Base-by-base conservation (phyloP, 2,113 vertebrate genomes). In the Ceyx margarethae region DNA sequence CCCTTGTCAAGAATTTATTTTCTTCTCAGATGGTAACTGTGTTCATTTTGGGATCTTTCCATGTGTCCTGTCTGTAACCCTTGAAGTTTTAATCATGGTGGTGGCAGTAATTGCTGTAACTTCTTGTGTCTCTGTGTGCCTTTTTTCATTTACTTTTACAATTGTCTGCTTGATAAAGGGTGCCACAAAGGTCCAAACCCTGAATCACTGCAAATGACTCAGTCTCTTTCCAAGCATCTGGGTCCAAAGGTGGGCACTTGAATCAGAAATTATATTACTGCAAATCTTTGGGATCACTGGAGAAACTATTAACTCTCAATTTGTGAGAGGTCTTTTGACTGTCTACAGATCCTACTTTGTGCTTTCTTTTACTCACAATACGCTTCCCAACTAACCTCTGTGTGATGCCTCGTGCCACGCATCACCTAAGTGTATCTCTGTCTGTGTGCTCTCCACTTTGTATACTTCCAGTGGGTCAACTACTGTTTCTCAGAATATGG, bases 71-170 rank as follows among this genome's bases (percentile, higher is more conserved):
- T 78, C 66, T 89, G 42, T 58, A 51, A 76, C 46, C 12, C 46
- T 80, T 54, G 37, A 80, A 80, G 60, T 82, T 94, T 93, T 92
- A 60, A 77, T 89, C 43, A 13, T 54, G 46, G 28, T 81, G 9
- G 23, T 62, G 28, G 26, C 60, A 64, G 82, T 85, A 61, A 21
- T 40, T 90, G 58, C 88, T 92, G 67, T 95, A 95, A 91, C 72
- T 80, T 73, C 65, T 64, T 69, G 33, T 91, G 64, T 77, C 60
- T 56, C 46, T 77, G 51, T 76, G 64, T 85, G 91, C 75, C 85
- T 94, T 94, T 89, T 95, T 80, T 95, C 79, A 92, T 95, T 95
- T 95, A 91, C 75, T 91, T 92, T 77, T 79, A 62, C 85, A 94
- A 91, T 92, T 92, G 87, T 89, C 95, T 85, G 75, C 64, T 82